These are phyloP conservation scores for Branchinecta lindahli DNA, from an alignment of 1,140 invertebrate species.

Conservation along the genomic window DNA sequence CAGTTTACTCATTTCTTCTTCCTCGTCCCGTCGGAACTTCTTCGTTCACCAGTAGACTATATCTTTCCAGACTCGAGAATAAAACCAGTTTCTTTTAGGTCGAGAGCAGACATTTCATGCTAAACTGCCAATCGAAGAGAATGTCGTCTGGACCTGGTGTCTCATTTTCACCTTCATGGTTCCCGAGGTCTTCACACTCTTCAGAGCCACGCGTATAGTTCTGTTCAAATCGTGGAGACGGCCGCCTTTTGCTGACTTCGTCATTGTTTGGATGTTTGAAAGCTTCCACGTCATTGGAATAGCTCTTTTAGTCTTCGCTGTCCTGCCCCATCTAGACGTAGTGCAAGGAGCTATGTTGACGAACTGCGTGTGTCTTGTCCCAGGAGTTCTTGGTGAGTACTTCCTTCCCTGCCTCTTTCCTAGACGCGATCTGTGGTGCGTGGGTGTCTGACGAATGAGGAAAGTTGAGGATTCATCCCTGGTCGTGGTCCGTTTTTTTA, in stretches of 20 bases:
- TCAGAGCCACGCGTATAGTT: slow-evolving; percentile 68
- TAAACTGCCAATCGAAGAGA: slow-evolving; percentile 56
- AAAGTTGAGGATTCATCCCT: too few relatives aligned
- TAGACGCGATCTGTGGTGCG: too few relatives aligned
- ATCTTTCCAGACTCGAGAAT: too few relatives aligned
- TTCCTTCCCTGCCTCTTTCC: not conserved
- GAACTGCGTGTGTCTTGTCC: slow-evolving; percentile 79
- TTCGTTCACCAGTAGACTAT: too few relatives aligned
- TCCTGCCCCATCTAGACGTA: slow-evolving; percentile 77
- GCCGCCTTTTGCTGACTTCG: slow-evolving; percentile 44
- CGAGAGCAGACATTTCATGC: slow-evolving; percentile 65
- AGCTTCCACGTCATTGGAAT: slow-evolving; percentile 70
- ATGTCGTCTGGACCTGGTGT: slow-evolving; percentile 83
- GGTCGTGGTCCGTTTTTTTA: too few relatives aligned
- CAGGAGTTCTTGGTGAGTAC: slow-evolving; percentile 49
- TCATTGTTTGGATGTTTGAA: slow-evolving; percentile 61
- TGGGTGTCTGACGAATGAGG: too few relatives aligned
- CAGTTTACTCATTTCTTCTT: too few relatives aligned
- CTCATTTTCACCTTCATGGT: slow-evolving; percentile 68
- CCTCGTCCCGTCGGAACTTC: too few relatives aligned
- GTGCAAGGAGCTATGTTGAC: slow-evolving; percentile 84
- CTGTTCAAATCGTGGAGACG: slow-evolving; percentile 71
- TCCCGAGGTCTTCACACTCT: slow-evolving; percentile 69
- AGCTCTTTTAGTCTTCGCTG: slow-evolving; percentile 62
- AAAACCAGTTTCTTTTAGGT: slow-evolving; percentile 36